These are phyloP conservation scores for Otolemur crassicaudatus DNA, from an alignment of 2,797 vertebrate species.

Conservation along the genomic window DNA sequence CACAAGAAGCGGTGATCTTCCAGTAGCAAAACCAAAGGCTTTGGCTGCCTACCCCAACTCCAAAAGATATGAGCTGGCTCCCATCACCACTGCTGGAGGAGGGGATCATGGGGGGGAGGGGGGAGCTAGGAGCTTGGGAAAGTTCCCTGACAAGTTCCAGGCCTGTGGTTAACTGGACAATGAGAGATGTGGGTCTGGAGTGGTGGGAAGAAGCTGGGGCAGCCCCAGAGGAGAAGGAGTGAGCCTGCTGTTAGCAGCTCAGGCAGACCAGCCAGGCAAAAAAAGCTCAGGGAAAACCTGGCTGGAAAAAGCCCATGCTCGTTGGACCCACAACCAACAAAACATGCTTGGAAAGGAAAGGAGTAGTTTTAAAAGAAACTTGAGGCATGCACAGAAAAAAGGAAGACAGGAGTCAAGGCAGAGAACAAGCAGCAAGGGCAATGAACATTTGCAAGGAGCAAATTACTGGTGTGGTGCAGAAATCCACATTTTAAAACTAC, in stretches of 20 bases:
- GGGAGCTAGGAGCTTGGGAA: constrained; percentile 37
- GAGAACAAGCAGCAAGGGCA: background rate
- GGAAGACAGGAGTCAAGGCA: background rate
- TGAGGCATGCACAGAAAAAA: background rate
- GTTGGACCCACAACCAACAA: fast-evolving
- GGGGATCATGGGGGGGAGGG: background rate
- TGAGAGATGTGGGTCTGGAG: background rate
- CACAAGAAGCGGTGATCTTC: constrained; percentile 84
- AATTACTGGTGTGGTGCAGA: background rate
- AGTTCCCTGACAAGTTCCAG: constrained; percentile 51
- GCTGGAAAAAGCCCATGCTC: background rate
- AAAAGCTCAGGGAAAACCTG: background rate
- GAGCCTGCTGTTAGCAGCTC: background rate
- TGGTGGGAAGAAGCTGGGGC: background rate
- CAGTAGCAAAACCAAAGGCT: constrained; percentile 76
- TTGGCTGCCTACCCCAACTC: constrained; percentile 51
- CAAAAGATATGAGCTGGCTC: constrained; percentile 63
- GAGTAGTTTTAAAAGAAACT: background rate
- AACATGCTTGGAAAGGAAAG: background rate
- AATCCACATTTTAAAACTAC: background rate
- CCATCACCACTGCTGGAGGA: background rate
- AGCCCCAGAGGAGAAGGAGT: background rate
- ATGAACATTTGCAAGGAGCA: background rate
- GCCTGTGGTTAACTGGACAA: background rate
- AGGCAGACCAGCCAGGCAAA: background rate